phyloP scores from a whole-genome alignment of 2,113 vertebrate species.

The Oryzias javanicus region DNA sequence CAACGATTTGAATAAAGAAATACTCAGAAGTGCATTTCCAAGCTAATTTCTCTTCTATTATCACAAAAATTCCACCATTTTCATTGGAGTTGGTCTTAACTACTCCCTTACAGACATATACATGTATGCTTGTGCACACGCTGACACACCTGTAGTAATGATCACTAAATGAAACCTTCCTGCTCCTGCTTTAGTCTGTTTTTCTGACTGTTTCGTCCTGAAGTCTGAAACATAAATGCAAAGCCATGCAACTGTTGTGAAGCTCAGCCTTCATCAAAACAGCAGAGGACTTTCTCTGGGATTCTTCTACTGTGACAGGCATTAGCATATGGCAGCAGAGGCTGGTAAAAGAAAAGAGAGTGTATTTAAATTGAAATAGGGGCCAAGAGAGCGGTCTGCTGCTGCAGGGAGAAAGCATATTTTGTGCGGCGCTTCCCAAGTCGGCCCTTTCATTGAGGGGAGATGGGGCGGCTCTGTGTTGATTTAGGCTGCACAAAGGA shows the following conservation, averaged over 20 bases:
- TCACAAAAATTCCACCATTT: no score
- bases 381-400: slow-evolving; percentile 87
- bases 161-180: slow-evolving; percentile 38
- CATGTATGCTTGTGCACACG: slow-evolving; percentile 49
- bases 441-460: slow-evolving; percentile 75
- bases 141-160: slow-evolving; percentile 30
- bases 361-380: slow-evolving; percentile 94
- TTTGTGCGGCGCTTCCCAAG: slow-evolving; percentile 91
- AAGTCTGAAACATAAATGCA: slow-evolving; percentile 82
- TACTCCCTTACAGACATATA: slow-evolving; percentile 37
- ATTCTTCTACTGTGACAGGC: slow-evolving; percentile 79
- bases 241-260: slow-evolving; percentile 71
- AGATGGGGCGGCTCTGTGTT: slow-evolving; percentile 86
- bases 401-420: slow-evolving; percentile 83
- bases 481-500: slow-evolving; percentile 93
- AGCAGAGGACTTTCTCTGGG: slow-evolving; percentile 84
- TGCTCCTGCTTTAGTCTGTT: slow-evolving; percentile 74
- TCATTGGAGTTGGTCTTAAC: slow-evolving; percentile 10
- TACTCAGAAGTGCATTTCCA: no score
- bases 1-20: no score
- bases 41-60: no score
- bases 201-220: no score
- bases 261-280: slow-evolving; percentile 72
- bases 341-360: slow-evolving; percentile 78
- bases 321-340: slow-evolving; percentile 91